Evolutionary conservation across 1,140 invertebrate species (phyloP), one percentile per base, ranked within the genome.

Genomic region (Ceratina japonica): DNA sequence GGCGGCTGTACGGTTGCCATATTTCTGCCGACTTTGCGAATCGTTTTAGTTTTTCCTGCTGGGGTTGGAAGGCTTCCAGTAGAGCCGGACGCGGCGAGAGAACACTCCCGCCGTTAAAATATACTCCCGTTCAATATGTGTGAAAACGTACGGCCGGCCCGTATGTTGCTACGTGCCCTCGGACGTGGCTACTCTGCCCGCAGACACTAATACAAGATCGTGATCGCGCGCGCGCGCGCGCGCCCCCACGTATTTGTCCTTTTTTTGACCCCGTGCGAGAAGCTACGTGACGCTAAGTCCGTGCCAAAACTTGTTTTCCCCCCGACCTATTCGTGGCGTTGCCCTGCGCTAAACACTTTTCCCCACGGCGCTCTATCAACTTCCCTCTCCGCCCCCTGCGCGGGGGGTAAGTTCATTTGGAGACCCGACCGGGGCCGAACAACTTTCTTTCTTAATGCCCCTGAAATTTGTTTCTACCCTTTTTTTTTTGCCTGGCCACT

Each of bases 11-110:
- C 82, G 83, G 82, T 87, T 84, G 83, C 89, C 88, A 90, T 90
- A 90, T 89, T 90, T 90, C 88, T 90, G 88, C 86, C 88, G 86
- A 90, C 87, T 90, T 89, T 89, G 85, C 86, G 82, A 87, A 88
- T 80, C 88, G 83, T 89, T 88, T 88, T 87, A 87, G 86, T 89
- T 90, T 89, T 90, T 90, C 87, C 84, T 89, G 82, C 80, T 83
- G 84, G 37, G 37, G 86, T 90, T 90, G 88, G 89, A 90, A 88
- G 81, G 80, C 79, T 90, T 90, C 89, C 89, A 90, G 84, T 87
- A 71, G 73, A 74, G 75, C 78, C 20, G 58, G 78, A 71, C 70
- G 59, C 63, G 56, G 8, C 65, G 72, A 44, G 56, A 65, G 63
- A 69, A 68, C 56, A 56, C 51, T 27, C 24, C 12, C 65, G 5